phyloP scores from a whole-genome alignment of 1,140 invertebrate genomes.

The Solen grandis region DNA sequence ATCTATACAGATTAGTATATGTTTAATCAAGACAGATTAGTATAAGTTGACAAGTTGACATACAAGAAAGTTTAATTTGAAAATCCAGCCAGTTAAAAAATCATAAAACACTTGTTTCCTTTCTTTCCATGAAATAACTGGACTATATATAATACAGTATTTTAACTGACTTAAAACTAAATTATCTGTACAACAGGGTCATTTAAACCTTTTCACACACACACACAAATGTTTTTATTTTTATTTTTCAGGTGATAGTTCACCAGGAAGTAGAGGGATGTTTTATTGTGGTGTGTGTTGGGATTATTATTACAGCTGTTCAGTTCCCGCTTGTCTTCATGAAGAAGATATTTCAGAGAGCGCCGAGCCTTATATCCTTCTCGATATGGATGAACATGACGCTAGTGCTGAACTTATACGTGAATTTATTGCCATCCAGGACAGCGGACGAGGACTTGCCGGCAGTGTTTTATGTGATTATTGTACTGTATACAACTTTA shows the following conservation, averaged over 20 bases:
- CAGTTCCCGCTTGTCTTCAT: constrained; percentile 26
- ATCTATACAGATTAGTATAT: too few species aligned
- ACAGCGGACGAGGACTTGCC: constrained; percentile 62
- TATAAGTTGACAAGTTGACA: too few species aligned
- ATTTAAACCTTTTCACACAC: too few species aligned
- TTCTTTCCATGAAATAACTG: too few species aligned
- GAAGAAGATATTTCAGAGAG: constrained; percentile 19
- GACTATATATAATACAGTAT: too few species aligned
- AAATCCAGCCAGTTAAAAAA: too few species aligned
- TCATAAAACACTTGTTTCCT: too few species aligned
- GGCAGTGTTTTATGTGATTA: constrained; percentile 67
- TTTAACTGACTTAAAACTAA: too few species aligned
- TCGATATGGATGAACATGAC: constrained; percentile 45
- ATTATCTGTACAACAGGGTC: too few species aligned
- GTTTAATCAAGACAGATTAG: too few species aligned
- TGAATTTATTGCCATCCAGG: constrained; percentile 49
- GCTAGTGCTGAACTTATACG: constrained; percentile 64
- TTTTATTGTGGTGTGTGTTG: constrained; percentile 34
- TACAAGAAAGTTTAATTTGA: too few species aligned
- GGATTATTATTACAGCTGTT: neutral
- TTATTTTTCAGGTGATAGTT: constrained; percentile 38
- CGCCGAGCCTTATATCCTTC: constrained; percentile 2
- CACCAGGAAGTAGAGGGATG: neutral
- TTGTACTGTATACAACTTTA: constrained; percentile 72
- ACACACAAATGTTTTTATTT: neutral